Base-by-base conservation (phyloP, 1,140 invertebrate species). In the Spodoptera frugiperda region DNA sequence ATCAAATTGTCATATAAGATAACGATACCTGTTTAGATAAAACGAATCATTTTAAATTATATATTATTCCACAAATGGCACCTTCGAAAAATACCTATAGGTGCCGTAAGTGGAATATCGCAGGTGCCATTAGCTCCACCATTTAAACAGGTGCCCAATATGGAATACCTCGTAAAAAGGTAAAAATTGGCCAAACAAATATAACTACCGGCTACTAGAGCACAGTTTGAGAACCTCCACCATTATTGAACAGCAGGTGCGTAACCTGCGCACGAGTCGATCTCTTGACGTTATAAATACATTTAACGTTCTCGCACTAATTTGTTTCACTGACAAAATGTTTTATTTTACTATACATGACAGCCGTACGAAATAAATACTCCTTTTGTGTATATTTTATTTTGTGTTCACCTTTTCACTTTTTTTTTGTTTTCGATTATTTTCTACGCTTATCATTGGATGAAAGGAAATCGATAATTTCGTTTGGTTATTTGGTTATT, bases 201-300 rank as follows among this genome's bases (percentile, higher is more conserved):
- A 39, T 6, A 30, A 39, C 9, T 9, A 39, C 6, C 6, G 9
- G 33, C 33, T 39, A 39, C 33, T 9, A 39, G 1, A 39, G 10
- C 4, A 48, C 19, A 82, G 61, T 85, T 88, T 88, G 80, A 78
- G 81, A 76, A 80, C 19, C 82, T 57, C 72, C 51, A 48, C 49
- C 49, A 39, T 53, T 73, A 25, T 77, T 63, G 51, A 25, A 78
- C 19, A 84, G 84, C 87, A 88, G 87, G 87, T 88, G 87, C 77
- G 75, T 86, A 83, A 86, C 80, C 77, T 82, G 74, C 83, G 78
- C 71, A 76, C 78, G 78, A 74, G 81, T 57, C 78, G 74, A 79
- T 85, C 79, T 86, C 54, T 44, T 55, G 77, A 82, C 78, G 71
- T 78, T 80, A 75, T 82, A 82, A 82, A 80, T 70, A 74, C 78